A percentile compares a stretch with the other conserved stretches of the same genome.
Conservation (phyloP, 2,113 vertebrate genomes). For the Physeter macrocephalus region DNA sequence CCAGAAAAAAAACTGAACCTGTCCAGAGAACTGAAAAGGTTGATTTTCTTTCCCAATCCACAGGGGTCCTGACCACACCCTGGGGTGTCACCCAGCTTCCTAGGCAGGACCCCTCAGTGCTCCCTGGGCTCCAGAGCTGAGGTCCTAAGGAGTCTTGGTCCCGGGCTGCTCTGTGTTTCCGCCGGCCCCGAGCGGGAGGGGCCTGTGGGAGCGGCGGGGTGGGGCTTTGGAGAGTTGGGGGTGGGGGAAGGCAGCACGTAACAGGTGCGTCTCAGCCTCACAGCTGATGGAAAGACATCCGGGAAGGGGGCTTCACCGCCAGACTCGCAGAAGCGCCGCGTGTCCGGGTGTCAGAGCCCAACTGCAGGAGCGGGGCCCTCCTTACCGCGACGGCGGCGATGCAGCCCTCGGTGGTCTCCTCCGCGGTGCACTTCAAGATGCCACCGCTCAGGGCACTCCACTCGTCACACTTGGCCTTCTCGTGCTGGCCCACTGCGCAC, state of each 20-base stretch:
- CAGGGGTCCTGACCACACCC: background rate
- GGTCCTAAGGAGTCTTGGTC: background rate
- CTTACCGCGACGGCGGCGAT: constrained; percentile 86
- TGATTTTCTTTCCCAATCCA: background rate
- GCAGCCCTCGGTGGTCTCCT: constrained; percentile 79
- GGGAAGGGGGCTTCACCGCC: background rate
- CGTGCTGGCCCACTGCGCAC: constrained; percentile 84
- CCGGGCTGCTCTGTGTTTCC: background rate
- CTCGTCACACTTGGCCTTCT: constrained; percentile 86
- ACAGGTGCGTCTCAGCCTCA: background rate
- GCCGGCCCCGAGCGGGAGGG: background rate
- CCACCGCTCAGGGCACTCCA: constrained; percentile 81
- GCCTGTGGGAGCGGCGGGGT: fast-evolving
- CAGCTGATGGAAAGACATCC: background rate
- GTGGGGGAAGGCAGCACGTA: background rate
- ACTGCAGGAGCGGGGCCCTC: constrained; percentile 5
- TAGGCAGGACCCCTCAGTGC: background rate
- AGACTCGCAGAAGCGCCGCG: background rate
- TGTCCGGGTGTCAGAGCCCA: background rate
- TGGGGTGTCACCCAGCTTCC: background rate
- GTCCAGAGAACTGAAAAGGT: background rate
- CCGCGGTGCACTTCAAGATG: constrained; percentile 76
- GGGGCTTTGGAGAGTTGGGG: background rate
- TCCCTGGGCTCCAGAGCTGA: background rate
- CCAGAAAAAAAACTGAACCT: background rate